A percentile compares a stretch with the other conserved stretches of the same genome.
phyloP scores from a whole-genome alignment of 2,797 vertebrate genomes.

The Cyclura pinguis region DNA sequence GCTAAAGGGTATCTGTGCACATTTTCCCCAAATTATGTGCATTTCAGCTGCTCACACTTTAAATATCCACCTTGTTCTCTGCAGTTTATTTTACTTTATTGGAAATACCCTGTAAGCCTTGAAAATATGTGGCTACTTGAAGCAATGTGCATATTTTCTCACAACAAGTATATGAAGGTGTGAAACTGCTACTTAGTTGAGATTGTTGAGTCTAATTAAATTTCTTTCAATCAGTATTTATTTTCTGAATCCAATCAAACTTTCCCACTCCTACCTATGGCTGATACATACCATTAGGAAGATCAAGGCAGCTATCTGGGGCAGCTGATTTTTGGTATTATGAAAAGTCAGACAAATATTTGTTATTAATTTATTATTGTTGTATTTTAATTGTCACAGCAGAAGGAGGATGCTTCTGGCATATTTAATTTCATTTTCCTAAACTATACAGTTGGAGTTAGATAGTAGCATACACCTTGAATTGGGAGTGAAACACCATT shows the following conservation, averaged over 20 bases:
- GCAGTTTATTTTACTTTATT: too few relatives aligned
- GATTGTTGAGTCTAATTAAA: too few relatives aligned
- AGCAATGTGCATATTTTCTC: too few relatives aligned
- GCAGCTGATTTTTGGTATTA: not conserved
- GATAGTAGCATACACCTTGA: not conserved
- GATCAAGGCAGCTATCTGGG: not conserved
- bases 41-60: too few relatives aligned
- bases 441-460: not conserved
- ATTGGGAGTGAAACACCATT: not conserved
- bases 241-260: not conserved
- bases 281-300: not conserved
- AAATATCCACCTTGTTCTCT: too few relatives aligned
- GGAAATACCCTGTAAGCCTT: too few relatives aligned
- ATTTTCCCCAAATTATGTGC: too few relatives aligned
- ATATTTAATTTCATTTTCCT: not conserved
- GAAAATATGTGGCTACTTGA: too few relatives aligned
- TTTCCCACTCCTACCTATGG: not conserved
- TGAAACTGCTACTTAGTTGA: too few relatives aligned
- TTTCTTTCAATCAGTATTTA: not conserved
- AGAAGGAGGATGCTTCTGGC: not conserved
- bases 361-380: not conserved
- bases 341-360: not conserved
- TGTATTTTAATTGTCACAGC: not conserved
- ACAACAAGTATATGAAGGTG: too few relatives aligned
- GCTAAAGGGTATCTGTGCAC: too few relatives aligned